phyloP scores from a whole-genome alignment of 1,140 invertebrate species.

The Drosophila teissieri region DNA sequence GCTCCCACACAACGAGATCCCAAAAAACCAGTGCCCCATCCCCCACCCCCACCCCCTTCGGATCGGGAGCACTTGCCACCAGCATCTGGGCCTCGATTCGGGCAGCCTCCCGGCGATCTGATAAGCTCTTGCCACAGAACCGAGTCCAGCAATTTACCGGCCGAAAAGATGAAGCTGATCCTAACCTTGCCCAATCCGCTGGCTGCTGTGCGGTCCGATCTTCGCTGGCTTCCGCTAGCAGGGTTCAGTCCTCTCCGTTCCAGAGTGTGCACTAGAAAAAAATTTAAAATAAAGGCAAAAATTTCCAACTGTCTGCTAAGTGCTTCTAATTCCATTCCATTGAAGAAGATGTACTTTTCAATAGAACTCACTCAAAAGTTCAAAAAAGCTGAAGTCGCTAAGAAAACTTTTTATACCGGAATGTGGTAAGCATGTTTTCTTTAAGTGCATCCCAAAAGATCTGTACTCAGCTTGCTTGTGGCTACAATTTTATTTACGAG shows the following conservation, averaged over 20 bases:
- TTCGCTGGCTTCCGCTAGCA: constrained; percentile 64
- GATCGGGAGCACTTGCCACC: constrained; percentile 57
- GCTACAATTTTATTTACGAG: constrained; percentile 84
- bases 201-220: constrained; percentile 69
- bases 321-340: too few species aligned
- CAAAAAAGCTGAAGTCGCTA: too few species aligned
- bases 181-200: constrained; percentile 59
- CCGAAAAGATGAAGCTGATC: constrained; percentile 32
- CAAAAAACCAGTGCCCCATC: not conserved
- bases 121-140: constrained; percentile 22
- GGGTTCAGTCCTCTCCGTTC: constrained; percentile 21
- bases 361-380: too few species aligned
- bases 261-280: constrained; percentile 12
- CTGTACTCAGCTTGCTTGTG: constrained; percentile 49
- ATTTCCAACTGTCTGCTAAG: too few species aligned
- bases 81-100: constrained; percentile 40
- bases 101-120: constrained; percentile 26
- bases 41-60: not conserved
- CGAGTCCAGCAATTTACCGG: constrained; percentile 32
- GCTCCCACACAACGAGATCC: constrained; percentile 52
- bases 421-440: not conserved
- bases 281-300: too few species aligned
- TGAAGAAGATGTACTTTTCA: too few species aligned
- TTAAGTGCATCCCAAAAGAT: constrained; percentile 13
- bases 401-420: not conserved